Conservation (phyloP, 2,797 vertebrate genomes). For the Hephaestus fuliginosus region DNA sequence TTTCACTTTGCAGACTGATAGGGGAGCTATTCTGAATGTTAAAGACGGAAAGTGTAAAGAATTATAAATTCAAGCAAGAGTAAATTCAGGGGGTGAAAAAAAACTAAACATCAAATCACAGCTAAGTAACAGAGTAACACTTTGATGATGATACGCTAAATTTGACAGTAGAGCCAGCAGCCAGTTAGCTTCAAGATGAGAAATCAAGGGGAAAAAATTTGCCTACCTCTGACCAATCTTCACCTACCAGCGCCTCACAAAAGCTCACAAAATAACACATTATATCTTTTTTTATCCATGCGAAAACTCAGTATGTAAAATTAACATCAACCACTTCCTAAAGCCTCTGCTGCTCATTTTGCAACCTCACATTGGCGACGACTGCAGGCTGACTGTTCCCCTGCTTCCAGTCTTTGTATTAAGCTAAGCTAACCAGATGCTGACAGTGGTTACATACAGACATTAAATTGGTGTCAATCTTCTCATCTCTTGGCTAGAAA, state of each 20-base stretch:
- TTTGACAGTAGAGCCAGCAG: neutral
- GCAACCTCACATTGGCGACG: neutral
- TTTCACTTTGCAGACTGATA: conserved; percentile 34
- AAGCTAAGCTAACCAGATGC: neutral
- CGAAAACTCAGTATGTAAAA: neutral
- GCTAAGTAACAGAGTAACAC: too few species aligned
- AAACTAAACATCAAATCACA: too few species aligned
- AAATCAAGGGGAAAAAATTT: neutral
- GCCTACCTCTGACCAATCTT: neutral
- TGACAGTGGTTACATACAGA: neutral
- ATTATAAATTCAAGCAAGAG: neutral
- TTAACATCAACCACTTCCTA: neutral
- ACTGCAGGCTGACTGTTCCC: neutral
- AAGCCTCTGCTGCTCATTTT: neutral
- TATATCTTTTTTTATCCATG: neutral
- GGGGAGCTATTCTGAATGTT: neutral
- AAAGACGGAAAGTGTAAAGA: neutral
- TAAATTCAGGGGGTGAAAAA: neutral
- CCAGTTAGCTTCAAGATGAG: neutral
- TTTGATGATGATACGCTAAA: neutral
- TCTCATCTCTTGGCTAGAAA: neutral
- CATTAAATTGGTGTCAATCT: neutral
- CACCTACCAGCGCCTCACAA: neutral
- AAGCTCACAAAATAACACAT: neutral
- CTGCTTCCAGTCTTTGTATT: neutral